Base-by-base conservation (phyloP, 2,888 invertebrate species). In the Tromatobia lineatoria region DNA sequence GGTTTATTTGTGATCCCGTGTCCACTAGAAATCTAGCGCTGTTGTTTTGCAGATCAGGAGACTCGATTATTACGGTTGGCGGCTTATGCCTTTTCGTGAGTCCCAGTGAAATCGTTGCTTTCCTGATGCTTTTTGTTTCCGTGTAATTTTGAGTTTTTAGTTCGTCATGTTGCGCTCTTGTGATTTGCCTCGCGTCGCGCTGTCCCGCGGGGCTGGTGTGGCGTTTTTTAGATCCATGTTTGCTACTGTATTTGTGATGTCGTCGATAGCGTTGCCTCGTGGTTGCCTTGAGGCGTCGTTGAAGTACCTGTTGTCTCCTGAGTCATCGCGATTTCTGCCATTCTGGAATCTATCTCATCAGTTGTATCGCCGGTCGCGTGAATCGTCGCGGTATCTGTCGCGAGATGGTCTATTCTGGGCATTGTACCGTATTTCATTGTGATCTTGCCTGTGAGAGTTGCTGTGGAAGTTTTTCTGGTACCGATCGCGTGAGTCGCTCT, bases 1-100 rank as follows among this genome's bases (percentile, higher is more conserved):
- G 34, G 13, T 70, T 80, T 3, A 80, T 74, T 29, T 67, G 25
- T 1, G 80, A 47, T 52, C 80, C 80, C 0, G 75, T 70, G 25
- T 66, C 80, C 0, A 52, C n/a, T 0, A 74, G 50, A 11, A 81
- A 71, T n/a, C 8, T 18, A 2, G 75, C 25, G 1, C 38, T 3
- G 15, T 42, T 38, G 7, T 54, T 42, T 1, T 8, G 13, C 38
- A 76, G 20, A 11, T 59, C 66, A 3, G 13, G 29, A 3, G 66
- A 64, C n/a, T 64, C 18, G 3, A 81, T 45, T 25, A 4, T 23
- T 1, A 75, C 81, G 13, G 69, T 70, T 20, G 70, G 70, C 7
- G 70, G 64, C 11, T 52, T 76, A 4, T 42, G 64, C 23, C 34
- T 42, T 34, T 76, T 52, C 11, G 42, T 20, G 6, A 50, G n/a